Percentiles rank a stretch among this genome's conserved stretches.
phyloP scores from a whole-genome alignment of 2,113 vertebrate species.

The Misgurnus anguillicaudatus region DNA sequence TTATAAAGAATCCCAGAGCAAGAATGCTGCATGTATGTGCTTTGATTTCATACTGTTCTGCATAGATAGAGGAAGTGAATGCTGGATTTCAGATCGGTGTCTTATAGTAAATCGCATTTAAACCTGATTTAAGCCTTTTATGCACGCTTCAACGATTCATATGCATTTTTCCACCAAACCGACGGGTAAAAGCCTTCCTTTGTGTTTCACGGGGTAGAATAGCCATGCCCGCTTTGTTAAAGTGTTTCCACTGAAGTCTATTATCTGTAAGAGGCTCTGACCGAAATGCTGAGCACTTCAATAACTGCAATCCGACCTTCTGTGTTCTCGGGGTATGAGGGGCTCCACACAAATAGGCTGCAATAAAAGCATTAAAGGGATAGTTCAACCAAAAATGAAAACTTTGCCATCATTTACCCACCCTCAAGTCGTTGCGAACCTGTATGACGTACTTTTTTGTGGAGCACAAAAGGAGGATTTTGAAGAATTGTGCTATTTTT shows the following conservation, averaged over 20 bases:
- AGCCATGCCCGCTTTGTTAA: not conserved
- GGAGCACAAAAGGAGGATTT: no score
- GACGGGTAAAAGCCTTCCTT: slow-evolving; percentile 14
- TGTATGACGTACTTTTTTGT: no score
- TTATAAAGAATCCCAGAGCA: slow-evolving; percentile 37
- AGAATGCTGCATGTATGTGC: slow-evolving; percentile 29
- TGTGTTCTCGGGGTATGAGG: slow-evolving; percentile 10
- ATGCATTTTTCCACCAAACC: not conserved
- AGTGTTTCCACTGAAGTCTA: slow-evolving; percentile 37
- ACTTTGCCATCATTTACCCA: no score
- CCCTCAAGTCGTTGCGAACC: no score
- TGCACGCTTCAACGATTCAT: slow-evolving; percentile 4
- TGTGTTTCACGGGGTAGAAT: not conserved
- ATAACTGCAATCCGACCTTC: slow-evolving; percentile 34
- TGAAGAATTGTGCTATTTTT: no score
- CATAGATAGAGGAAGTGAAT: not conserved
- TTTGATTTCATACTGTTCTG: slow-evolving; percentile 24
- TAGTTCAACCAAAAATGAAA: no score
- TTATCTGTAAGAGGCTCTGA: slow-evolving; percentile 35
- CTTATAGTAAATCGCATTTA: slow-evolving; percentile 30
- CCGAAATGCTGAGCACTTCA: slow-evolving; percentile 33
- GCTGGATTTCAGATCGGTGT: slow-evolving; percentile 16
- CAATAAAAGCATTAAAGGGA: slow-evolving; percentile 6
- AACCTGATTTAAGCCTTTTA: slow-evolving; percentile 39
- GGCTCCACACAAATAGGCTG: slow-evolving; percentile 9